Conservation (phyloP, 2,888 invertebrate genomes). For the Brassicogethes aeneus region DNA sequence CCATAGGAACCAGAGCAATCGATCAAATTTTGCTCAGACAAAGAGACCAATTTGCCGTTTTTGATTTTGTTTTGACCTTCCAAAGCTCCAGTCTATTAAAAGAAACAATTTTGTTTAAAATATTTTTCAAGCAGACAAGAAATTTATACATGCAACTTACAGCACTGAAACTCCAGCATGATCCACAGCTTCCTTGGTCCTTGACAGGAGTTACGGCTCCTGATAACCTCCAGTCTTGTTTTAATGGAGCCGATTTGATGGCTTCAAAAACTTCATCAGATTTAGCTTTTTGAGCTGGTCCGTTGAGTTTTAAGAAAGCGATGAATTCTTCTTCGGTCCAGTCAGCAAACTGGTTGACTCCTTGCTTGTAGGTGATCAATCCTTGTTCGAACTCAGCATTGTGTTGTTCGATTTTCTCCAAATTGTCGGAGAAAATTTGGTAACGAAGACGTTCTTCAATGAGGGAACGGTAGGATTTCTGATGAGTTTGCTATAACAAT, state of each 20-base stretch:
- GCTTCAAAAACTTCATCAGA: background rate
- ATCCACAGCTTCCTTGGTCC: background rate
- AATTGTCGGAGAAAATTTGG: background rate
- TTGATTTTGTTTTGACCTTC: background rate
- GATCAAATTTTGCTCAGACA: background rate
- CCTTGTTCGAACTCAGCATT: background rate
- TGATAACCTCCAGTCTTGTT: background rate
- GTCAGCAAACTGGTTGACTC: background rate
- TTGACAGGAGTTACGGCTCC: background rate
- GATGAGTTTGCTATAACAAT: too few species aligned
- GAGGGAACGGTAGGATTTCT: background rate
- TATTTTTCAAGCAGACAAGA: too few species aligned
- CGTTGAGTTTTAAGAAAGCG: background rate
- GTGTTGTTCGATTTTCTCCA: background rate
- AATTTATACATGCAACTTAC: too few species aligned
- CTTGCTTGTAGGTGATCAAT: background rate
- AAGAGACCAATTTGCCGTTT: too few species aligned
- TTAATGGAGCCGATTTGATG: background rate
- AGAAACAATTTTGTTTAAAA: too few species aligned
- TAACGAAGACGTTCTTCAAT: background rate
- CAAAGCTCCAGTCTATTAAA: background rate
- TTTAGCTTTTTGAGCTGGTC: background rate
- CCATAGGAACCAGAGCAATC: background rate
- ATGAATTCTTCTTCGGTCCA: too few species aligned
- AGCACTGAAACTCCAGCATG: background rate